Conservation (phyloP, 2,888 invertebrate species). For the Prostheceraeus crozeri region DNA sequence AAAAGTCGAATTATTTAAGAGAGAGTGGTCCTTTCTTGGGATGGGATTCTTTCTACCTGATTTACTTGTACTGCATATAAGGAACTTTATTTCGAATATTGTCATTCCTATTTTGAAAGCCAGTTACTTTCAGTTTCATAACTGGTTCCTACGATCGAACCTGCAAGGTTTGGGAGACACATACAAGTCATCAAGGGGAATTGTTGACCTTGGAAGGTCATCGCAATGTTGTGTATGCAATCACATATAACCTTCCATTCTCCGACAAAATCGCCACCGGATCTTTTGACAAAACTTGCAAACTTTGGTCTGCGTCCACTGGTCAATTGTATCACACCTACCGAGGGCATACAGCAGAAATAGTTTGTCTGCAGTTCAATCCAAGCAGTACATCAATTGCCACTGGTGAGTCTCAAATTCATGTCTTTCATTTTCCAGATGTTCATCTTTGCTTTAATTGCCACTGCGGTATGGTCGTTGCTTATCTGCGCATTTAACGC, state of each 20-base stretch:
- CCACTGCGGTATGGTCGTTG: no score
- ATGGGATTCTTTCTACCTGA: no score
- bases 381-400: constrained; percentile 64
- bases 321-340: constrained; percentile 57
- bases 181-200: constrained; percentile 65
- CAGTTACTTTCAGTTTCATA: constrained; percentile 62
- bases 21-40: no score
- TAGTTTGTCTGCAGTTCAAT: constrained; percentile 61
- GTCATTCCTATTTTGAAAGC: not conserved
- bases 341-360: constrained; percentile 56
- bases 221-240: constrained; percentile 72
- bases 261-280: constrained; percentile 58
- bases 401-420: constrained; percentile 60
- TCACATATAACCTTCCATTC: constrained; percentile 63
- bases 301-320: constrained; percentile 55
- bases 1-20: no score
- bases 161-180: constrained; percentile 72
- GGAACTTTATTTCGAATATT: no score
- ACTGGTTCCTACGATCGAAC: constrained; percentile 77
- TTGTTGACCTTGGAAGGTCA: constrained; percentile 67
- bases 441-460: no score
- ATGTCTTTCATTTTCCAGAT: no score
- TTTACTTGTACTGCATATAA: no score
- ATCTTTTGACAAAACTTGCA: constrained; percentile 57
- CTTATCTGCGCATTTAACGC: no score